Evolutionary conservation across 2,113 vertebrate species (phyloP).

Genomic region (Pelvicachromis taeniatus): DNA sequence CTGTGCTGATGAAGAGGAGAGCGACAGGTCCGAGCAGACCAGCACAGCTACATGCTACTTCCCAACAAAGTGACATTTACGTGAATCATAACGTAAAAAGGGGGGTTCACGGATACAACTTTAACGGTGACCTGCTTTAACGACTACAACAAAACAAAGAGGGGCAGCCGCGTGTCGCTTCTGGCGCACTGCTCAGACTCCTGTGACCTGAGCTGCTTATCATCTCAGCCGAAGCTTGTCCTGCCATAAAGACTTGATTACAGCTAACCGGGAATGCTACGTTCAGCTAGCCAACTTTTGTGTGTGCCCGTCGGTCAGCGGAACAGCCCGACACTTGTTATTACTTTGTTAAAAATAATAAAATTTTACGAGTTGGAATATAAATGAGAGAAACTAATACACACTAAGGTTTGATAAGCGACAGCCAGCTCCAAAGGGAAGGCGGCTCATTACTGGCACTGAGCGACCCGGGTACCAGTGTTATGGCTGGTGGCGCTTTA

Average conservation of each 20-base stretch:
- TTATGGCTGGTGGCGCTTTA: constrained; percentile 4
- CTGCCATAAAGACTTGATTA: not conserved
- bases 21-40: not conserved
- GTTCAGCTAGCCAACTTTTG: constrained; percentile 45
- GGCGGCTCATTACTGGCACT: not conserved
- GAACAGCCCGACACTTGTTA: not conserved
- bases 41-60: not conserved
- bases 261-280: constrained; percentile 35
- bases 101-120: not conserved
- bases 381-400: not conserved
- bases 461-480: not conserved
- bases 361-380: not conserved
- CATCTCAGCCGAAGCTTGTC: not conserved
- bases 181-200: not conserved
- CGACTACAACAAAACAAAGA: not conserved
- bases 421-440: not conserved
- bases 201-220: constrained; percentile 9
- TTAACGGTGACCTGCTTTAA: not conserved
- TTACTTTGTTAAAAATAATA: not conserved
- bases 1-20: constrained; percentile 50
- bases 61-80: not conserved
- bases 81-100: not conserved
- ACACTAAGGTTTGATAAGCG: not conserved
- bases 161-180: constrained; percentile 3
- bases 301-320: not conserved